These are phyloP conservation scores for Hyles vespertilio DNA, from an alignment of 1,140 invertebrate genomes.

Conservation along the genomic window DNA sequence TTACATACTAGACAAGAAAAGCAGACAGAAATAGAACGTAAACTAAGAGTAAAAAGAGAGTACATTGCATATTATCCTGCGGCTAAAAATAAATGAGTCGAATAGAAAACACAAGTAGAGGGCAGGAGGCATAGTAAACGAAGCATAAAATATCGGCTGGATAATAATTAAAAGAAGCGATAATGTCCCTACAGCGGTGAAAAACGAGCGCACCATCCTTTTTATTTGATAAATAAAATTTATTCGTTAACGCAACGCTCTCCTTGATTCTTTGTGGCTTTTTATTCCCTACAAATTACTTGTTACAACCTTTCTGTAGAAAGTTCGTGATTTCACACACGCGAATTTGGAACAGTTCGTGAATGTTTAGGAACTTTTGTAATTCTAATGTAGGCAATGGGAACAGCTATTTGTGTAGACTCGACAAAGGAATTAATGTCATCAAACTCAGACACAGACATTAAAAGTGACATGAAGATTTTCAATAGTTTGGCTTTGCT, in stretches of 20 bases:
- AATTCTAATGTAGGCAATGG: not conserved
- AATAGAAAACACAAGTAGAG: no score
- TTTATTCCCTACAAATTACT: slow-evolving; percentile 39
- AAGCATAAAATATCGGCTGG: slow-evolving; percentile 65
- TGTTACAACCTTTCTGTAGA: slow-evolving; percentile 33
- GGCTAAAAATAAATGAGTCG: no score
- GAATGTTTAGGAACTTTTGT: no score
- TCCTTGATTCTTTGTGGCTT: slow-evolving; percentile 51
- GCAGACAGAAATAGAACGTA: no score
- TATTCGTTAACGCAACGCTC: slow-evolving; percentile 56
- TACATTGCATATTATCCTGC: no score
- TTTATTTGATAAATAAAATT: slow-evolving; percentile 76
- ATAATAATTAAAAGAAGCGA: slow-evolving; percentile 75
- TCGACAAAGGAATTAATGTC: slow-evolving; percentile 15
- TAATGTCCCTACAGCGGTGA: slow-evolving; percentile 69
- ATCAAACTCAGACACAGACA: not conserved
- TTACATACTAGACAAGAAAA: no score
- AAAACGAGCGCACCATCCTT: slow-evolving; percentile 71
- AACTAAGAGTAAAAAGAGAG: no score
- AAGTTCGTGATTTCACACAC: not conserved
- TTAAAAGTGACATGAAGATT: no score
- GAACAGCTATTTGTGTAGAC: not conserved
- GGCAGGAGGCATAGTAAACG: slow-evolving; percentile 3
- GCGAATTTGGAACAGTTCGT: no score
- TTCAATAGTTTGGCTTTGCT: no score